Evolutionary conservation across 2,888 invertebrate genomes (phyloP), one percentile per base, ranked within the genome.

Genomic region (Raillietiella orientalis): DNA sequence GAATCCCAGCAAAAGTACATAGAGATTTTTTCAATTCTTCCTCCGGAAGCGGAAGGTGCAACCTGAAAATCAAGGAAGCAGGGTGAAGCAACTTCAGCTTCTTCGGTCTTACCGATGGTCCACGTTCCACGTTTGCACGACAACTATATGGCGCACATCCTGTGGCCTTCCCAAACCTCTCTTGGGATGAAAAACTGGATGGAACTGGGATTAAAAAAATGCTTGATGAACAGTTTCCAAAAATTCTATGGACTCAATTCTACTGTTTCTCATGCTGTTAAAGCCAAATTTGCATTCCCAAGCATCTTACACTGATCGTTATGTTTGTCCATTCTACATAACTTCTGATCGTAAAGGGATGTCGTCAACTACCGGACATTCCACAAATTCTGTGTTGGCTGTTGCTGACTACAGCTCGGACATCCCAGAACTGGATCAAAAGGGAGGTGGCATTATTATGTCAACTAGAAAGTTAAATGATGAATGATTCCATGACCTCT

Each of bases 211-310:
- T 2, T 34, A 50, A 49, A 23, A 38, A 35, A 17, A 26, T 37
- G 13, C 49, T 84, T 16, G 62, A 55, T 2, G 84, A 87, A 45
- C 69, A 79, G 41, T 44, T 51, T 14, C 70, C 75, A 1, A 79
- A 77, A 49, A 52, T 75, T 30, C 50, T 82, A 21, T 62, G 66
- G 40, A 74, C 75, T 32, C 38, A 45, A 5, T n/a, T n/a, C n/a
- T n/a, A n/a, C 58, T 84, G 55, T 79, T 84, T 1, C 52, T 60
- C 4, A 53, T 84, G 29, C 72, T 71, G 66, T 52, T 82, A 37
- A 60, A 62, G 39, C 82, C 82, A 0, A 59, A 60, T 3, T 38
- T 53, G 28, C 52, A 38, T 26, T 34, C 35, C 2, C 35, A 41
- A 14, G 40, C 47, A 23, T 39, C 40, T 2, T 32, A 34, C 16